phyloP scores from a whole-genome alignment of 1,140 invertebrate genomes.

The Gryon sp. region DNA sequence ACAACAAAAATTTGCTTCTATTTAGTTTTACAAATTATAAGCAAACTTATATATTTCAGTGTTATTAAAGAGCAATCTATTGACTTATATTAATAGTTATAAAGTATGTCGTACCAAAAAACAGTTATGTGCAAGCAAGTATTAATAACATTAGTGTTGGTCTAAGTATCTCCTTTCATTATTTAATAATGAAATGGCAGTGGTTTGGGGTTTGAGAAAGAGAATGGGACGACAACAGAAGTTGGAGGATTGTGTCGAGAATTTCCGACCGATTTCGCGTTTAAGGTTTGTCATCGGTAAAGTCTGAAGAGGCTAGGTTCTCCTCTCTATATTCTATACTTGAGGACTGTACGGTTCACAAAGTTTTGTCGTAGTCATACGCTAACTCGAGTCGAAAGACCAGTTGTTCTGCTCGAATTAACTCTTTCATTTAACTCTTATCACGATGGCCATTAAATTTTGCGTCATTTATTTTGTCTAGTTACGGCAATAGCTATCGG shows the following conservation, averaged over 20 bases:
- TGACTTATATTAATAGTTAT: no score
- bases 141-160: constrained; percentile 35
- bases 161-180: constrained; percentile 48
- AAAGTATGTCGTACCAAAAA: constrained; percentile 13
- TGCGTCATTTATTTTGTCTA: constrained; percentile 28
- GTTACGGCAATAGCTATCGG: constrained; percentile 9
- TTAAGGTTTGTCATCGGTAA: constrained; percentile 61
- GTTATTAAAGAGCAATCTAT: no score
- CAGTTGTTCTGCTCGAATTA: constrained; percentile 66
- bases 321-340: constrained; percentile 37
- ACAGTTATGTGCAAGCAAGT: constrained; percentile 31
- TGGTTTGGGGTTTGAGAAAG: constrained; percentile 38
- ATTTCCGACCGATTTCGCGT: constrained; percentile 67
- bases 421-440: constrained; percentile 42
- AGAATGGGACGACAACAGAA: constrained; percentile 33
- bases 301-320: constrained; percentile 46
- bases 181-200: constrained; percentile 60
- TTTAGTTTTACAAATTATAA: no score
- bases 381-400: constrained; percentile 45
- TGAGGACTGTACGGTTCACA: constrained; percentile 44
- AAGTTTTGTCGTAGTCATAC: constrained; percentile 56
- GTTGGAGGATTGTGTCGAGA: constrained; percentile 63
- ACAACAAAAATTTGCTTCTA: no score
- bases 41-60: no score
- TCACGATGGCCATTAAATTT: constrained; percentile 33